Evolutionary conservation across 1,140 invertebrate species (phyloP).

Genomic region (Pteromalus puparum): DNA sequence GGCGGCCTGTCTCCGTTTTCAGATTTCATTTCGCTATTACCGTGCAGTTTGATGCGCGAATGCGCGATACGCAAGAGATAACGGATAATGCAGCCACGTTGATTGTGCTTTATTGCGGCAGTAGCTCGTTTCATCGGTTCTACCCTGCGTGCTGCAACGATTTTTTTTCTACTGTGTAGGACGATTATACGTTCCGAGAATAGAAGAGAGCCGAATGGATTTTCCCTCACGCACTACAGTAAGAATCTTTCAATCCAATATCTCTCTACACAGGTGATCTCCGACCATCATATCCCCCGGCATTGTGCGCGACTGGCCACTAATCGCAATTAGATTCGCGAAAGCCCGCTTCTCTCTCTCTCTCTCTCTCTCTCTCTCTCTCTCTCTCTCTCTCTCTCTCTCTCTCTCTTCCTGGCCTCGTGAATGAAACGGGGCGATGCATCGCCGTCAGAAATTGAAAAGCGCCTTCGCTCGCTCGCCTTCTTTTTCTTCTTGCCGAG

Average conservation of each 20-base stretch:
- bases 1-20: no score
- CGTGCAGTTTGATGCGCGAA: not conserved
- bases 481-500: not conserved
- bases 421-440: not conserved
- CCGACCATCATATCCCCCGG: no score
- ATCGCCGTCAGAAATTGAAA: constrained; percentile 1
- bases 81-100: not conserved
- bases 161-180: not conserved
- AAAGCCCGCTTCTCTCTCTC: not conserved
- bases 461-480: not conserved
- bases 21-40: not conserved
- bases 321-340: not conserved
- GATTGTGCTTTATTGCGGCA: not conserved
- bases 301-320: not conserved
- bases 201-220: not conserved
- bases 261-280: not conserved
- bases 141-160: not conserved
- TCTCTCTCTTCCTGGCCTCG: no score
- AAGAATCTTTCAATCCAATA: not conserved
- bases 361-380: no score
- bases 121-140: not conserved
- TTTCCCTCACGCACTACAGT: not conserved
- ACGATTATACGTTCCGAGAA: not conserved
- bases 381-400: no score
- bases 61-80: not conserved